Conservation (phyloP, 2,888 invertebrate species). For the Calameuta filiformis region DNA sequence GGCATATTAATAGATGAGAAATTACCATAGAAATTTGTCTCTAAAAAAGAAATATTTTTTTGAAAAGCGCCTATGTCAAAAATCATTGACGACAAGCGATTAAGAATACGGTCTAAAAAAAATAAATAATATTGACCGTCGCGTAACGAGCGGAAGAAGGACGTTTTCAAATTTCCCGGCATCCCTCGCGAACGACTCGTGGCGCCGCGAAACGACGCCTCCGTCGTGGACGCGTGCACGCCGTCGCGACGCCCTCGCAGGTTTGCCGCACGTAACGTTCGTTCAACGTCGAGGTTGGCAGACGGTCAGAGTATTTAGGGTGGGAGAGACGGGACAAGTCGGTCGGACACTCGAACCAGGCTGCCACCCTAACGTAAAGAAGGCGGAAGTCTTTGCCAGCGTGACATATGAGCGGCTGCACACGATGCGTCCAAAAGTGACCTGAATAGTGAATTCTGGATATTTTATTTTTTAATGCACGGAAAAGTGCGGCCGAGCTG, state of each 20-base stretch:
- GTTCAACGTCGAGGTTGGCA: background rate
- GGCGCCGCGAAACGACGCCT: conserved; percentile 47
- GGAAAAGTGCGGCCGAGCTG: background rate
- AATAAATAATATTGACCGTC: background rate
- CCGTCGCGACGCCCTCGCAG: conserved; percentile 31
- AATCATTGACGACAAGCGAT: no score
- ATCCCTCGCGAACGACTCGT: conserved; percentile 26
- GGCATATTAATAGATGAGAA: background rate
- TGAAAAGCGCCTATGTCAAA: no score
- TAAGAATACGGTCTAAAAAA: background rate
- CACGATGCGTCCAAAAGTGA: background rate
- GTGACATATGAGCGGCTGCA: background rate
- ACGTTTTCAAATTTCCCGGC: conserved; percentile 22
- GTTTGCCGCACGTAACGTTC: background rate
- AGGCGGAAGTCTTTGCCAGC: background rate
- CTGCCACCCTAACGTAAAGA: background rate
- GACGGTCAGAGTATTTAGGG: background rate
- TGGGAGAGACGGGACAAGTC: background rate
- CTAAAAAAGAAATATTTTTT: no score
- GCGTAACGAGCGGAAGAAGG: background rate
- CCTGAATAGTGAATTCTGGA: background rate
- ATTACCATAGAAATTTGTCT: background rate
- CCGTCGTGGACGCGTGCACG: conserved; percentile 12
- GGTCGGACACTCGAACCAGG: background rate
- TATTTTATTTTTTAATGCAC: background rate